A percentile compares a stretch with the other conserved stretches of the same genome.
Evolutionary conservation across 2,113 vertebrate species (phyloP).

Genomic region (Shinisaurus crocodilurus): DNA sequence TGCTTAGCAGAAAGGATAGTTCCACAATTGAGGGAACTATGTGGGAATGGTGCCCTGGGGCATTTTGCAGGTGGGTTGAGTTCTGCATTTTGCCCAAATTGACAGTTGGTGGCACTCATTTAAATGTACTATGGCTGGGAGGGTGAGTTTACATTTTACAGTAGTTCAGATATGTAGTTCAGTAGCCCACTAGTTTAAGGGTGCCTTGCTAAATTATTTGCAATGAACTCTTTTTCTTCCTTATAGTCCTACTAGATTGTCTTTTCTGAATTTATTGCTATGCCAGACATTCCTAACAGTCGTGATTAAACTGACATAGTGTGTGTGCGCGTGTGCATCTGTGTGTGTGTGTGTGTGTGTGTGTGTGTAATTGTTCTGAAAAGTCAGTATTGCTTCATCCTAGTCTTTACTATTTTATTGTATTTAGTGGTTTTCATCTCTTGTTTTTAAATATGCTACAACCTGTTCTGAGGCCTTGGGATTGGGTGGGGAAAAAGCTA

Average conservation of each 20-base stretch:
- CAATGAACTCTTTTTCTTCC: background rate
- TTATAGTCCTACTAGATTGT: too few relatives aligned
- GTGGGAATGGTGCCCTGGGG: background rate
- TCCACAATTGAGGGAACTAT: background rate
- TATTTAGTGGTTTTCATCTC: background rate
- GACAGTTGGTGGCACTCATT: background rate
- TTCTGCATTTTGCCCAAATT: background rate
- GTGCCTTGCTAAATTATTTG: background rate
- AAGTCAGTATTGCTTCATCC: background rate
- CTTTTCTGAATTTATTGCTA: background rate
- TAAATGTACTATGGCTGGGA: background rate
- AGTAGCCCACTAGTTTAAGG: background rate
- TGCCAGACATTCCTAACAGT: background rate
- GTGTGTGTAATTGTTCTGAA: background rate
- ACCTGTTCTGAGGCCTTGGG: background rate
- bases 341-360: too few relatives aligned
- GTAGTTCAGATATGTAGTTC: too few relatives aligned
- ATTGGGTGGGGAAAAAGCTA: background rate
- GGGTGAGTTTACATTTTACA: too few relatives aligned
- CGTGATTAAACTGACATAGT: background rate
- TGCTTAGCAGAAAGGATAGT: accelerated
- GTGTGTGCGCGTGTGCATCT: too few relatives aligned
- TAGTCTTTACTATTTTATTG: background rate
- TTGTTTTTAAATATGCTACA: background rate
- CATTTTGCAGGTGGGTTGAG: background rate